Evolutionary conservation across 2,888 invertebrate species (phyloP), one percentile per base, ranked within the genome.

Genomic region (Andrena minutula): DNA sequence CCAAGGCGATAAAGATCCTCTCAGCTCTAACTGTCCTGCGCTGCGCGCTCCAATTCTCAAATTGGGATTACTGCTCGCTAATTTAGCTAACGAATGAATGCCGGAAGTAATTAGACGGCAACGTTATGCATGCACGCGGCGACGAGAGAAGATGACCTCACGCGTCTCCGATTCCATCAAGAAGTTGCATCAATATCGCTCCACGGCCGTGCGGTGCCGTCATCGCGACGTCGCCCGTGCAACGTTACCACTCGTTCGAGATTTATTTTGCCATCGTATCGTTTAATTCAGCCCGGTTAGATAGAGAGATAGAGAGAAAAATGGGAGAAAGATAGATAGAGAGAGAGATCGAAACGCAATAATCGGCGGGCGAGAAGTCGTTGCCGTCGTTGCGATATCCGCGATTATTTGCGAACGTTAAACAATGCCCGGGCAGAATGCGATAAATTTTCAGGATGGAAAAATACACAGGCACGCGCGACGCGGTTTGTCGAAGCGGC

Each of bases 71-170:
- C 72, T 51, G 58, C 28, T 41, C 78, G 82, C 72, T 85, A 85
- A 83, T 83, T 64, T 85, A 72, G 75, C 74, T 80, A 79, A 84
- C 61, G 82, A 82, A 83, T 76, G 75, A 82, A 79, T 69, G 72
- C 75, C 88, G 88, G 85, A 88, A 88, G 68, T 75, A 88, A 85
- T 88, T 86, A 84, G 75, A 58, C 56, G 65, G 81, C 87, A 77
- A 87, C 85, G 70, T 82, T 76, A 88, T 72, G 63, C 35, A 77
- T 63, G 74, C 69, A 75, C 82, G 79, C 76, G 75, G 80, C 56
- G 81, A 85, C 73, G 77, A 82, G 82, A 83, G 74, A 75, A 77
- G 88, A 81, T 88, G 88, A 88, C 77, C 83, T 88, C 88, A 88
- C 60, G 79, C 70, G 30, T 71, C 80, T 76, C 68, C 75, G 82